Conservation (phyloP, 1,140 invertebrate species). For the Bactericera cockerelli region DNA sequence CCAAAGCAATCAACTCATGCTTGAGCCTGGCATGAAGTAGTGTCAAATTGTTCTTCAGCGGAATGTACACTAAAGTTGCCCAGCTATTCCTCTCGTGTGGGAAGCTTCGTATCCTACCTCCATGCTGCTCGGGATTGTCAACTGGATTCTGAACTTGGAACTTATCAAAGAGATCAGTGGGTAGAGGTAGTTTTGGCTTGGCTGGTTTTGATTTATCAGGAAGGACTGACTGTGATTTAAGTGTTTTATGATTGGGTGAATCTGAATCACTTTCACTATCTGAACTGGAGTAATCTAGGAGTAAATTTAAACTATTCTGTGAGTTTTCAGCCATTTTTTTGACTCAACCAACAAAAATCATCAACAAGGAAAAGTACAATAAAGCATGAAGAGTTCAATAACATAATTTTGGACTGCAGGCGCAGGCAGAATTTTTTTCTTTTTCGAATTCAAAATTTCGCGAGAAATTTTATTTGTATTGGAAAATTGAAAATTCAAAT, state of each 20-base stretch:
- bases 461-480: no score
- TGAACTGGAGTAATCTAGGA: conserved; percentile 10
- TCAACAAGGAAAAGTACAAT: no score
- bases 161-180: conserved; percentile 2
- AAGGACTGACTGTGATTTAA: neutral
- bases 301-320: neutral
- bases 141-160: conserved; percentile 24
- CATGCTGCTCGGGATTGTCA: conserved; percentile 43
- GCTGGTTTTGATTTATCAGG: neutral
- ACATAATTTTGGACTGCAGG: no score
- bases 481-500: no score
- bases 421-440: no score
- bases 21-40: neutral
- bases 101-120: conserved; percentile 47
- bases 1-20: neutral
- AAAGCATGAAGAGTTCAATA: no score
- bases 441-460: no score
- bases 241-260: conserved; percentile 5
- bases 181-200: neutral
- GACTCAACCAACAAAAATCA: no score
- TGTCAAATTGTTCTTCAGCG: conserved; percentile 27
- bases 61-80: conserved; percentile 55
- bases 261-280: neutral
- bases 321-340: neutral
- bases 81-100: conserved; percentile 65